Evolutionary conservation across 2,888 invertebrate genomes (phyloP), one percentile per base, ranked within the genome.

Genomic region (Serripes groenlandicus): DNA sequence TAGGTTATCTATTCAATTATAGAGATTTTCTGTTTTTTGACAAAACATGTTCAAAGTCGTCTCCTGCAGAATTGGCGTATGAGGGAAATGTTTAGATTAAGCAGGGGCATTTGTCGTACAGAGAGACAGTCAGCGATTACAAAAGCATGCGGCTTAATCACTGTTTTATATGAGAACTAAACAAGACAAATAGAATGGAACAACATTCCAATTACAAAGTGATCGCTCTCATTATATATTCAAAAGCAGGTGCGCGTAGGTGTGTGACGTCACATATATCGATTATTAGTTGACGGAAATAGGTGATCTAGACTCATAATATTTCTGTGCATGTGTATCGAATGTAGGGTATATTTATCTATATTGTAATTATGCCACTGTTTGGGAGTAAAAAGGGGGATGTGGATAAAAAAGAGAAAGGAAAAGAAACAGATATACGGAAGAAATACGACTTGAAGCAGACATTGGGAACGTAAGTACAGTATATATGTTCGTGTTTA

Each of bases 381-480:
- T 92, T 92, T 86, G 92, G 92, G 62, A 66, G 66, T 66, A 92
- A 90, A 88, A 92, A 92, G 85, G 84, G 83, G 76, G 92, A 92
- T 58, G 66, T 42, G 1, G 92, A 92, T 34, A 92, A 92, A 81
- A 91, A 91, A 86, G 86, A 88, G 54, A 75, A 86, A 74, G 82
- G 79, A 30, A 92, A 91, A 82, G 91, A 92, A 64, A 81, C 83
- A 32, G 92, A 92, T 81, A 89, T 92, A 56, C 85, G 89, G 49
- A 90, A 90, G 82, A 90, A 89, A 83, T 92, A 92, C 75, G 92
- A 92, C 70, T 91, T 92, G 69, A 92, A 92, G 81, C 90, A 92
- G 72, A 91, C 90, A 3, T 87, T 92, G 23, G 92, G 92, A 89
- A 92, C 92, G 92, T 92, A 84, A 92, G 92, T 92, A 42, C 35